Evolutionary conservation across 2,797 vertebrate species (phyloP), one percentile per base, ranked within the genome.

Genomic region (Falco rusticolus): DNA sequence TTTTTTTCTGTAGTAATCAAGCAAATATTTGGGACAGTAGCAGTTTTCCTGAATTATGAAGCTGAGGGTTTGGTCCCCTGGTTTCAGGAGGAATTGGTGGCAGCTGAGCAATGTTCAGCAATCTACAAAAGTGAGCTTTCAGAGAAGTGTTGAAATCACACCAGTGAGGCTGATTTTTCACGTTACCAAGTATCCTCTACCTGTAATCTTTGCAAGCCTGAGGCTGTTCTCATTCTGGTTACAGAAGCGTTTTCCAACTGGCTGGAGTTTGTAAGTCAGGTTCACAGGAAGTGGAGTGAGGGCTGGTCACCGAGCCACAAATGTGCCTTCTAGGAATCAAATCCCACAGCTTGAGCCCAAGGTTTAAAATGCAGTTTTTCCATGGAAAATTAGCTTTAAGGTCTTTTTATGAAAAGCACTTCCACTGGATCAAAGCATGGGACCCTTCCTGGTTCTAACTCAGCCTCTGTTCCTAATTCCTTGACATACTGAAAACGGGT

Each of bases 221-320:
- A 81, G 91, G 94, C 87, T 91, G 65, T 84, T 95, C 70, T 82
- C 74, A 56, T 89, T 92, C 83, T 94, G 37, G 56, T 87, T 91
- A 82, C 77, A 87, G 74, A 76, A 94, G 19, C 33, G n/a, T 79
- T 93, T 82, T 96, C 90, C 80, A 90, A 19, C 39, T 90, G 90
- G 47, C 68, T 89, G 45, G 65, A 94, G 20, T 70, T 94, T 77
- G 94, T 77, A 94, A 93, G 77, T 70, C 70, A 93, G 34, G 80
- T 94, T 90, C 83, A 74, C 63, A 91, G 71, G 43, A 94, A 76
- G 2, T 56, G 51, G 59, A 88, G 53, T 0, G 15, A 93, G 28
- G 12, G 31, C 5, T 94, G 85, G 76, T 84, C 93, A 94, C 72
- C 3, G 7, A 84, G 26, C 41, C 66, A 54, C 15, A 78, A 79